phyloP scores from a whole-genome alignment of 2,888 invertebrate species.

The Anthophora plumipes region DNA sequence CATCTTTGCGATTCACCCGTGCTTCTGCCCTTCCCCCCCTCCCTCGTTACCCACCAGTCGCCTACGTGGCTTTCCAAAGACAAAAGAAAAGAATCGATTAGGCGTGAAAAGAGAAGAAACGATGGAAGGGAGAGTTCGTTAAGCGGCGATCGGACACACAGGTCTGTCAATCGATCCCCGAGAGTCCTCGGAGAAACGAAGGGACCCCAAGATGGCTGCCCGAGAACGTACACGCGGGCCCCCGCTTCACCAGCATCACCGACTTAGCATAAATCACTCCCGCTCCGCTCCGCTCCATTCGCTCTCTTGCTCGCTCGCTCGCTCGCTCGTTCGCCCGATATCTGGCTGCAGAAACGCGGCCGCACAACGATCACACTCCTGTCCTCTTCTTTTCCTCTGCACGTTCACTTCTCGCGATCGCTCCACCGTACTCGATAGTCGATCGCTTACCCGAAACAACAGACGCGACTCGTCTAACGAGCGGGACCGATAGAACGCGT shows the following conservation, averaged over 20 bases:
- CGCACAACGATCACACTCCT: conserved; percentile 52
- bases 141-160: conserved; percentile 66
- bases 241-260: conserved; percentile 79
- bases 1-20: not conserved
- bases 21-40: not conserved
- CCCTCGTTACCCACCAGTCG: too few species aligned
- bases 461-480: too few species aligned
- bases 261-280: conserved; percentile 84
- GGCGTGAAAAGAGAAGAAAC: conserved; percentile 37
- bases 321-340: conserved; percentile 60
- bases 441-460: not conserved
- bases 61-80: not conserved
- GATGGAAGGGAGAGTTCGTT: conserved; percentile 68
- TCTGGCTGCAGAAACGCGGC: conserved; percentile 69
- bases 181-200: conserved; percentile 70
- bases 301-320: conserved; percentile 40
- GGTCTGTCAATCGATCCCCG: conserved; percentile 73
- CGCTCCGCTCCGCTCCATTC: conserved; percentile 76
- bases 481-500: too few species aligned
- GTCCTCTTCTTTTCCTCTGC: conserved; percentile 19
- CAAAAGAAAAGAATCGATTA: not conserved
- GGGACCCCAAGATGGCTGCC: conserved; percentile 74
- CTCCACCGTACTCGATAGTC: too few species aligned
- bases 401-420: fast-evolving
- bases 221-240: conserved; percentile 74